Evolutionary conservation across 2,113 vertebrate species (phyloP).

Genomic region (Hyperopisus bebe): DNA sequence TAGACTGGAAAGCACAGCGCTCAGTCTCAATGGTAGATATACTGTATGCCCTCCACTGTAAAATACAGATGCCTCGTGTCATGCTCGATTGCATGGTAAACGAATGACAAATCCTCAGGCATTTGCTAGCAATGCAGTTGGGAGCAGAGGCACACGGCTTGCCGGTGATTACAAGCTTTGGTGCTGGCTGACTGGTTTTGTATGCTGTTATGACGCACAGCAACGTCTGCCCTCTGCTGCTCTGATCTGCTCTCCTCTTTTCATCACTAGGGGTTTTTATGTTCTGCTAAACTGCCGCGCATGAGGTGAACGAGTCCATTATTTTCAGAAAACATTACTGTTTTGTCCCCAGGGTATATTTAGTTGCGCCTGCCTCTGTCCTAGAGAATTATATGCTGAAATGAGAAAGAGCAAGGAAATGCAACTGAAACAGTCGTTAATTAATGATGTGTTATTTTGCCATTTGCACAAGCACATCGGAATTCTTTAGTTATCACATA

Average conservation of each 20-base stretch:
- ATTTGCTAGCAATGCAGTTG: neutral
- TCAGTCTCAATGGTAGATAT: neutral
- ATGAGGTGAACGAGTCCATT: neutral
- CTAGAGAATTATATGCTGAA: neutral
- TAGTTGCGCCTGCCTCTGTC: neutral
- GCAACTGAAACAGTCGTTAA: neutral
- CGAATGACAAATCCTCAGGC: neutral
- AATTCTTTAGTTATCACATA: neutral
- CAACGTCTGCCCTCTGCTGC: neutral
- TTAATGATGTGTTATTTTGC: neutral
- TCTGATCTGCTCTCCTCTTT: neutral
- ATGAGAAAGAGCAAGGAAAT: neutral
- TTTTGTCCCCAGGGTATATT: neutral
- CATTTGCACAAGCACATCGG: neutral
- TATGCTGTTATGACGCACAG: neutral
- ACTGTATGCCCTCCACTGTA: neutral
- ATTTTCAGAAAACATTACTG: neutral
- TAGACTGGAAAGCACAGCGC: neutral
- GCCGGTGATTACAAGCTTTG: neutral
- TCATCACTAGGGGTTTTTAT: neutral
- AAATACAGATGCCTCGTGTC: neutral
- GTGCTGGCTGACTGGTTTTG: neutral
- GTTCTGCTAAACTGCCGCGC: neutral
- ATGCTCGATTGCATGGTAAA: neutral
- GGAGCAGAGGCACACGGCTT: neutral